Evolutionary conservation across 2,888 invertebrate genomes (phyloP).

Genomic region (Cantharis rustica): DNA sequence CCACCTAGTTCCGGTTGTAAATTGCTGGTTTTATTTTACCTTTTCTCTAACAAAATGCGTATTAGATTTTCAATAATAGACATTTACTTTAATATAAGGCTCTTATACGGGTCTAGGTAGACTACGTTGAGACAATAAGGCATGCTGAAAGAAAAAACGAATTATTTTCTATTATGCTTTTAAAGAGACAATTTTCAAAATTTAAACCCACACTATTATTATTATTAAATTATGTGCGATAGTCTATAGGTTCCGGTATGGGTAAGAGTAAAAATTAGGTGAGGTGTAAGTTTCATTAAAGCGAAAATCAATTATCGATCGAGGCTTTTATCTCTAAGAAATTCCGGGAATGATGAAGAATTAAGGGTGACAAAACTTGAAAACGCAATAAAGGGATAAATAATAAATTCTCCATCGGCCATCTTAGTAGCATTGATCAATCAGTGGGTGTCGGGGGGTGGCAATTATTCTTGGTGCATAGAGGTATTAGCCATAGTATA

Average conservation of each 20-base stretch:
- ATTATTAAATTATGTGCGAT: too few species aligned
- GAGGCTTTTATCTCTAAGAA: slow-evolving; percentile 7
- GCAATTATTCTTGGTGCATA: slow-evolving; percentile 36
- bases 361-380: slow-evolving; percentile 40
- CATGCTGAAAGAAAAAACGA: neutral
- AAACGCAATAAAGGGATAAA: slow-evolving; percentile 45
- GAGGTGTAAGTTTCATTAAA: neutral
- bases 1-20: slow-evolving; percentile 52
- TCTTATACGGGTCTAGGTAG: neutral
- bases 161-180: neutral
- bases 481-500: slow-evolving; percentile 24
- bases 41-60: slow-evolving; percentile 41
- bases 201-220: neutral
- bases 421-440: slow-evolving; percentile 46
- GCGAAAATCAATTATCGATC: neutral
- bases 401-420: slow-evolving; percentile 48
- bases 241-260: neutral
- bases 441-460: slow-evolving; percentile 35
- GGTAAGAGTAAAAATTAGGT: neutral
- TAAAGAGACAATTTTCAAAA: neutral
- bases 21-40: slow-evolving; percentile 52
- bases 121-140: neutral
- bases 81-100: slow-evolving; percentile 36
- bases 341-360: slow-evolving; percentile 21
- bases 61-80: slow-evolving; percentile 45